Base-by-base conservation (phyloP, 2,113 vertebrate species). In the Malurus alboscapulatus region DNA sequence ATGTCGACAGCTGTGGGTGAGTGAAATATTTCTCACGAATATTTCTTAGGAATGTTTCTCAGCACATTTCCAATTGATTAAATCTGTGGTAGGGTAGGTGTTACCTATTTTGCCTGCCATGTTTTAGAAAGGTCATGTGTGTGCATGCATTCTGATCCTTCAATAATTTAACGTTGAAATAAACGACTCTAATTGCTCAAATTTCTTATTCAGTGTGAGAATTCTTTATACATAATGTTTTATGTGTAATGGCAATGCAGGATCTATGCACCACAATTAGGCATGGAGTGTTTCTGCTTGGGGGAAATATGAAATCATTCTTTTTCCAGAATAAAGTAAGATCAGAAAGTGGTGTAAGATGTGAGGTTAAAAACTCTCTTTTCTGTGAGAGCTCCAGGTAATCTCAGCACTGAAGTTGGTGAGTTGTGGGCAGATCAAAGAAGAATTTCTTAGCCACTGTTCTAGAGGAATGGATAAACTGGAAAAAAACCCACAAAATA, bases 1-100 rank as follows among this genome's bases (percentile, higher is more conserved):
- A 98, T 1, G 95, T 94, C 6, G 98, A 97, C 30, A 97, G 96
- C 3, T 98, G 96, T 26, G 96, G 97, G 97, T 97, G 88, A 97
- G 97, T 90, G 65, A 4, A 45, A 54, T 20, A 30, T 44, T 65
- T 89, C 78, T 53, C 26, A 32, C 36, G 9, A 36, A 36, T 36
- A 36, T 36, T 36, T 36, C 36, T 36, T 36, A 36, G 8, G 36
- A 45, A 54, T 20, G 27, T 44, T 65, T 89, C 78, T 53, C 26
- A 32, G 11, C 6, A 22, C 4, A 1, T 63, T 91, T 79, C 51
- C 27, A 44, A 2, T n/a, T 32, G 40, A 42, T 73, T 81, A 47
- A 87, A 15, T 40, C 66, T 75, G 13, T 27, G 8, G 3, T 19
- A 69, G 36, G 38, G 59, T 53, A n/a, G 44, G 15, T 68, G 27